phyloP scores from a whole-genome alignment of 2,113 vertebrate genomes.

The Rafetus swinhoei region DNA sequence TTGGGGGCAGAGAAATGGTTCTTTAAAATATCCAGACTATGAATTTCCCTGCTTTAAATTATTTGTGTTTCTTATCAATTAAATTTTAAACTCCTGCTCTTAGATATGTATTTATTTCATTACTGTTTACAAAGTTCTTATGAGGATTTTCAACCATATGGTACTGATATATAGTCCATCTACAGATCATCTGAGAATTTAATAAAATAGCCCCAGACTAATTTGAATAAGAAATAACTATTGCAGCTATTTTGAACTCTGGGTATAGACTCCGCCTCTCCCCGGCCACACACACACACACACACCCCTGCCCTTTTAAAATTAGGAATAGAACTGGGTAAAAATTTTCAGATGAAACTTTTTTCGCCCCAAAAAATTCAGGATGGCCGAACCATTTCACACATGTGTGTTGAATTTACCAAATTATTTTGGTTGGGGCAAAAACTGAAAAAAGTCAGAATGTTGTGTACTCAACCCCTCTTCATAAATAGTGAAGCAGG shows the following conservation, averaged over 20 bases:
- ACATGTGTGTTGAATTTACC: too few relatives aligned
- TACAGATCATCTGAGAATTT: constrained; percentile 63
- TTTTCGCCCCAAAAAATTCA: too few relatives aligned
- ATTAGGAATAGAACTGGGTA: too few relatives aligned
- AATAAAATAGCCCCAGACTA: constrained; percentile 27
- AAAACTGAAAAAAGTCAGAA: too few relatives aligned
- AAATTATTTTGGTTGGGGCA: too few relatives aligned
- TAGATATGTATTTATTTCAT: background rate
- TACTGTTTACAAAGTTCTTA: background rate
- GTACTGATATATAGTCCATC: background rate
- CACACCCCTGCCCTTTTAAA: accelerated
- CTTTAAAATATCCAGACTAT: background rate
- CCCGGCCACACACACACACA: too few relatives aligned
- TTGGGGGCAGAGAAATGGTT: constrained; percentile 5
- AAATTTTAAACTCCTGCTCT: constrained; percentile 61
- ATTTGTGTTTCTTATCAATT: constrained; percentile 66
- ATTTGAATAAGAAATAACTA: constrained; percentile 56
- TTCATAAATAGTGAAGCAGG: background rate
- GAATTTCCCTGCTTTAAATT: constrained; percentile 58
- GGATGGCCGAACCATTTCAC: too few relatives aligned
- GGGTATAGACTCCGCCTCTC: background rate
- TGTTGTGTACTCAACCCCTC: background rate
- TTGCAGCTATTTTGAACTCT: constrained; percentile 59
- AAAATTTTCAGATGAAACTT: too few relatives aligned
- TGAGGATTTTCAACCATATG: background rate